Conservation (phyloP, 2,113 vertebrate species). For the Noctilio leporinus region DNA sequence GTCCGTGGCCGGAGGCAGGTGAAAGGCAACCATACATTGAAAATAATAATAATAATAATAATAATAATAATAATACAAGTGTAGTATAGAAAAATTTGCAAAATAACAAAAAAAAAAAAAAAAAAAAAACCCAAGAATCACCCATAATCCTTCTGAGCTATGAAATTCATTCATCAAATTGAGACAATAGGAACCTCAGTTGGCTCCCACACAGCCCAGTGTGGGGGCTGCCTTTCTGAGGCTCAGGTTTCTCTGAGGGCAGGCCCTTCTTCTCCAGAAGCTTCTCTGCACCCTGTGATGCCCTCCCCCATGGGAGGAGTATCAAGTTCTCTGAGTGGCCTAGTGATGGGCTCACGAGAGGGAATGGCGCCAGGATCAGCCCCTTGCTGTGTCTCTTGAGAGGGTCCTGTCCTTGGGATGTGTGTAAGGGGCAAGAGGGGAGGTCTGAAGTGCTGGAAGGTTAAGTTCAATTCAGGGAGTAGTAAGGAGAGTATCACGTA, state of each 20-base stretch:
- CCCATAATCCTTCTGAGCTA: neutral
- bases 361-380: neutral
- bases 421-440: accelerated
- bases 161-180: neutral
- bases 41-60: too few relatives aligned
- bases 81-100: neutral
- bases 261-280: neutral
- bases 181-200: accelerated
- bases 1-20: too few relatives aligned
- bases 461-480: neutral
- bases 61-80: too few relatives aligned
- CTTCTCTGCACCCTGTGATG: neutral
- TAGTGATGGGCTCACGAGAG: too few relatives aligned
- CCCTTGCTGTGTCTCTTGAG: neutral
- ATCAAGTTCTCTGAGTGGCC: neutral
- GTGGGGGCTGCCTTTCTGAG: neutral
- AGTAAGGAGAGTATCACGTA: neutral
- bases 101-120: neutral
- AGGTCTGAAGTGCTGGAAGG: neutral
- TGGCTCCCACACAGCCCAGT: neutral
- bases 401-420: neutral
- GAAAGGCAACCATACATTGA: too few relatives aligned
- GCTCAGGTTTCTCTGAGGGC: neutral
- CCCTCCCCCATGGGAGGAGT: too few relatives aligned
- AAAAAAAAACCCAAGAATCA: neutral